phyloP scores from a whole-genome alignment of 1,140 invertebrate genomes.

The Phocides pigmalion region DNA sequence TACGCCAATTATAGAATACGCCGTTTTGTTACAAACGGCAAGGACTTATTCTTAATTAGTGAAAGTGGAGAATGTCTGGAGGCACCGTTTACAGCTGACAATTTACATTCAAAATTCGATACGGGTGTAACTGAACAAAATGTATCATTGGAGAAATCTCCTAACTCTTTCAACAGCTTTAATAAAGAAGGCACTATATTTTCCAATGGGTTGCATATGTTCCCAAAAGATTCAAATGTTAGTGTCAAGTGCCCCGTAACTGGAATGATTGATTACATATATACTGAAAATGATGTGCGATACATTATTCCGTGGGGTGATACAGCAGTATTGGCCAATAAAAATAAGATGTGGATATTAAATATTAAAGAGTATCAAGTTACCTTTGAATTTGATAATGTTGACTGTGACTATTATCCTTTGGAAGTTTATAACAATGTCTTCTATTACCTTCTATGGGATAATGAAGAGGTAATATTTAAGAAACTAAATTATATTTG shows the following conservation, averaged over 20 bases:
- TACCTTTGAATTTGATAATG: slow-evolving; percentile 52
- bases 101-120: slow-evolving; percentile 47
- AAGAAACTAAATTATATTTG: too few species aligned
- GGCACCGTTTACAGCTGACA: slow-evolving; percentile 40
- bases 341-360: slow-evolving; percentile 62
- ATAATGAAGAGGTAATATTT: slow-evolving; percentile 54
- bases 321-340: slow-evolving; percentile 48
- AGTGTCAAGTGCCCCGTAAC: slow-evolving; percentile 51
- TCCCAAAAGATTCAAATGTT: slow-evolving; percentile 33
- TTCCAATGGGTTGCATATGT: slow-evolving; percentile 16
- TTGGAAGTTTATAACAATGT: slow-evolving; percentile 49
- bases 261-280: slow-evolving; percentile 48
- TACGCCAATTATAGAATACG: slow-evolving; percentile 56
- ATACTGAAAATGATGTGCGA: slow-evolving; percentile 38
- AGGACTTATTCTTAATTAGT: slow-evolving; percentile 59
- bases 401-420: slow-evolving; percentile 52
- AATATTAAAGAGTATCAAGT: slow-evolving; percentile 52
- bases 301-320: slow-evolving; percentile 56
- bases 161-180: slow-evolving; percentile 29
- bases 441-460: slow-evolving; percentile 65
- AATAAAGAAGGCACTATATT: slow-evolving; percentile 3
- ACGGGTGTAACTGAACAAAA: slow-evolving; percentile 40
- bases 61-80: slow-evolving; percentile 64
- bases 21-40: slow-evolving; percentile 41
- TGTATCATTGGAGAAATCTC: slow-evolving; percentile 53